Evolutionary conservation across 2,113 vertebrate genomes (phyloP).

Genomic region (Trogon melanurus): DNA sequence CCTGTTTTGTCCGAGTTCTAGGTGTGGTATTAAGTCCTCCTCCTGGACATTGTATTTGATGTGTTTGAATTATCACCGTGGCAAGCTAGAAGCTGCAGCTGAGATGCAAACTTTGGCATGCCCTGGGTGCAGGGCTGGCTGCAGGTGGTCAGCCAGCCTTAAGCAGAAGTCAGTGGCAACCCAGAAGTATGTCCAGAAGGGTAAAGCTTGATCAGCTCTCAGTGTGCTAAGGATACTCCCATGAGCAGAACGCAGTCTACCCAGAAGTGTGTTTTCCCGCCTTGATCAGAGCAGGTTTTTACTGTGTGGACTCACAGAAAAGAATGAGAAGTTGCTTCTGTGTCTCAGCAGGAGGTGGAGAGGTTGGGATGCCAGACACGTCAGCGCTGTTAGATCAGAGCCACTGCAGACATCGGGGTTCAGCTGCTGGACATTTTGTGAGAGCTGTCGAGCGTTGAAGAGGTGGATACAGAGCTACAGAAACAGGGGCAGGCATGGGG

Average conservation of each 20-base stretch:
- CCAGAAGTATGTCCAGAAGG: not conserved
- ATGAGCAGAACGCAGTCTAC: not conserved
- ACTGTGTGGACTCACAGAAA: not conserved
- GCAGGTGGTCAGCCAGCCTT: not conserved
- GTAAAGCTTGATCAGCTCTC: not conserved
- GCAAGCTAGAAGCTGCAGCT: not conserved
- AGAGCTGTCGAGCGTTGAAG: not conserved
- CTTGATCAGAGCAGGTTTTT: not conserved
- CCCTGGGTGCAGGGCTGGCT: not conserved
- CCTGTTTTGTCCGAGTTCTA: not conserved
- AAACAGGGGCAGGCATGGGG: not conserved
- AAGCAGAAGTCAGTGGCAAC: not conserved
- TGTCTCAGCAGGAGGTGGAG: not conserved
- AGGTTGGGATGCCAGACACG: not conserved
- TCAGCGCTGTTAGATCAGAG: not conserved
- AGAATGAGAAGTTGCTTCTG: not conserved
- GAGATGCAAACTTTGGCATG: not conserved
- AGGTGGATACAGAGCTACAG: not conserved
- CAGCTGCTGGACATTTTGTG: not conserved
- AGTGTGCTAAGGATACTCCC: not conserved
- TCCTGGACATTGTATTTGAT: not conserved
- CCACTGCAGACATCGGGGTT: accelerated
- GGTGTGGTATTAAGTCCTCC: not conserved
- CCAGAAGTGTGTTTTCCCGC: not conserved
- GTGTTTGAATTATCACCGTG: not conserved